phyloP scores from a whole-genome alignment of 2,113 vertebrate genomes.

The Sapayoa aenigma region DNA sequence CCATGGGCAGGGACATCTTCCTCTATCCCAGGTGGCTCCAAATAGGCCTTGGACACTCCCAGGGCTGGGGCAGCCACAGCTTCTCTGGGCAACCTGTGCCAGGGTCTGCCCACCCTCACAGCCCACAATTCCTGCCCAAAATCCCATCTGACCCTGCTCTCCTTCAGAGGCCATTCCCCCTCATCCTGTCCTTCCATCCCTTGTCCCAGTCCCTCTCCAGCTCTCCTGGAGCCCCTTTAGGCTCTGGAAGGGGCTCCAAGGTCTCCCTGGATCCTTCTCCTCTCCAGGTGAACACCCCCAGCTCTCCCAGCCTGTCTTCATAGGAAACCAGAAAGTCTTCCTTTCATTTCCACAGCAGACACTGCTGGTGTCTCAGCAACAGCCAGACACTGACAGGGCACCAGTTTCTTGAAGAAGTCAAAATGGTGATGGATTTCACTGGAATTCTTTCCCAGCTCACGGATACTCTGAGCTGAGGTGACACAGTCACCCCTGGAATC shows the following conservation, averaged over 20 bases:
- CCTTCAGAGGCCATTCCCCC: background rate
- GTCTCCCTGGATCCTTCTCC: background rate
- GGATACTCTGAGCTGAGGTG: background rate
- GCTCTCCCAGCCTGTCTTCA: background rate
- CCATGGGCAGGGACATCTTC: background rate
- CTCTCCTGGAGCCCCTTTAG: background rate
- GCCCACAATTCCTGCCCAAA: background rate
- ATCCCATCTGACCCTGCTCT: rapidly evolving
- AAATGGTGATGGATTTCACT: background rate
- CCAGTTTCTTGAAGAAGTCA: background rate
- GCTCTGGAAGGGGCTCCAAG: background rate
- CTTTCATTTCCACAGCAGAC: background rate
- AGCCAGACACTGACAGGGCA: background rate
- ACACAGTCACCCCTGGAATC: rapidly evolving
- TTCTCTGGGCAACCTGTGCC: background rate
- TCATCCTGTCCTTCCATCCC: background rate
- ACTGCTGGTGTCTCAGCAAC: background rate
- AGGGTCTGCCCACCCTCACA: background rate
- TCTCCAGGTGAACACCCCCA: background rate
- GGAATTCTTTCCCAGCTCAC: background rate
- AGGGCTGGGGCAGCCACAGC: background rate
- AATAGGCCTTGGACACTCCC: background rate
- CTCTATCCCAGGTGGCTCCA: background rate
- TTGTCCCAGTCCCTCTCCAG: background rate
- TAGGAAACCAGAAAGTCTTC: background rate